Base-by-base conservation (phyloP, 2,797 vertebrate species). In the Euthynnus affinis region DNA sequence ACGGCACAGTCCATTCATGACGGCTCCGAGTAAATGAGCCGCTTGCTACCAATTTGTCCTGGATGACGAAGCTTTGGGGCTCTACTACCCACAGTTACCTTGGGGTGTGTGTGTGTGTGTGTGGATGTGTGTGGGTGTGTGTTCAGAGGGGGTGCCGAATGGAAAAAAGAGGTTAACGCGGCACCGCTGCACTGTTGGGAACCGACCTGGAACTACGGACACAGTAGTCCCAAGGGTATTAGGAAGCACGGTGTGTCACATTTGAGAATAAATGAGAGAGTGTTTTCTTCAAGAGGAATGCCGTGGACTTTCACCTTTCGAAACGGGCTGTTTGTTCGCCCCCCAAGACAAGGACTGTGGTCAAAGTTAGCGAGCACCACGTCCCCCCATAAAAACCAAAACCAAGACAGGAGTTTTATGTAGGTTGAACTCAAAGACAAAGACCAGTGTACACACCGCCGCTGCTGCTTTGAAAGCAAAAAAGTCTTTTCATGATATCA, bases 1-100 rank as follows among this genome's bases (percentile, higher is more conserved):
- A 90, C 88, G 82, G 87, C 88, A 87, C 88, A 84, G 86, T 88
- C 87, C 90, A 85, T 90, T 92, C 91, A 91, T 90, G 92, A 91
- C 91, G 91, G 89, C 91, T 90, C 68, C 72, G 86, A 87, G 91
- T 93, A 95, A 95, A 95, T 95, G 94, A 95, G 93, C 91, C 92
- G 89, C 92, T 91, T 73, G 91, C 90, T 90, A 89, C 90, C 93
- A 94, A 94, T 94, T 94, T 94, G 94, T 94, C 92, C 92, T 83
- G 91, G 90, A 89, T 86, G 69, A 82, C 78, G 83, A 87, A 84
- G 90, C 91, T 87, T 83, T 84, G 87, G 88, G 90, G 84, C 87
- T 76, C 87, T 32, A 61, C 86, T 86, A 72, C 83, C 84, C 89
- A 61, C 83, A 66, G 74, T 87, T 88, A 83, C 89, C 87, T 76